Percentiles rank a stretch among this genome's conserved stretches.
Evolutionary conservation across 2,797 vertebrate species (phyloP).

Genomic region (Gila robusta): DNA sequence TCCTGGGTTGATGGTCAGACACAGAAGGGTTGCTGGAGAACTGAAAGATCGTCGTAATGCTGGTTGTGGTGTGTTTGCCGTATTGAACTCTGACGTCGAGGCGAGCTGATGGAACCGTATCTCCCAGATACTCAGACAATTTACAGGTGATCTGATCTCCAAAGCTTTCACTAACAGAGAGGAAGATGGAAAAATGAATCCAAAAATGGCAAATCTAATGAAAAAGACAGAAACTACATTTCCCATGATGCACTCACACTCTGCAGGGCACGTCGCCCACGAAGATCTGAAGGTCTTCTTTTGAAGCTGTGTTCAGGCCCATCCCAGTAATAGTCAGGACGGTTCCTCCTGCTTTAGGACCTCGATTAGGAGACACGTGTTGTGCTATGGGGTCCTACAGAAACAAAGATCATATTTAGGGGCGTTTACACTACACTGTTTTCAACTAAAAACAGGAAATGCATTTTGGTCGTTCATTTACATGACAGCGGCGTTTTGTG

Average conservation of each 20-base stretch:
- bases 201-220: not conserved
- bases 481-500: not conserved
- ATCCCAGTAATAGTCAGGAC: conserved; percentile 86
- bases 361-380: conserved; percentile 72
- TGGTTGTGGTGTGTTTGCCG: conserved; percentile 70
- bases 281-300: conserved; percentile 85
- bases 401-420: conserved; percentile 31
- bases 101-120: conserved; percentile 72
- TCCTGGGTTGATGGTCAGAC: conserved; percentile 69
- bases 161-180: conserved; percentile 76
- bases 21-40: conserved; percentile 79
- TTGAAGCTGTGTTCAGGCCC: conserved; percentile 87
- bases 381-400: conserved; percentile 84
- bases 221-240: conserved; percentile 40
- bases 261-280: conserved; percentile 83
- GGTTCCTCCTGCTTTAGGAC: conserved; percentile 88
- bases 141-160: conserved; percentile 76
- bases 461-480: not conserved
- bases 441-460: not conserved
- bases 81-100: conserved; percentile 73
- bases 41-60: conserved; percentile 68
- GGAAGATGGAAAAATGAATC: conserved; percentile 11
- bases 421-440: not conserved
- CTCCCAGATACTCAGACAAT: conserved; percentile 71
- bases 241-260: conserved; percentile 83